Conservation (phyloP, 1,140 invertebrate species). For the Agrypnia vestita region DNA sequence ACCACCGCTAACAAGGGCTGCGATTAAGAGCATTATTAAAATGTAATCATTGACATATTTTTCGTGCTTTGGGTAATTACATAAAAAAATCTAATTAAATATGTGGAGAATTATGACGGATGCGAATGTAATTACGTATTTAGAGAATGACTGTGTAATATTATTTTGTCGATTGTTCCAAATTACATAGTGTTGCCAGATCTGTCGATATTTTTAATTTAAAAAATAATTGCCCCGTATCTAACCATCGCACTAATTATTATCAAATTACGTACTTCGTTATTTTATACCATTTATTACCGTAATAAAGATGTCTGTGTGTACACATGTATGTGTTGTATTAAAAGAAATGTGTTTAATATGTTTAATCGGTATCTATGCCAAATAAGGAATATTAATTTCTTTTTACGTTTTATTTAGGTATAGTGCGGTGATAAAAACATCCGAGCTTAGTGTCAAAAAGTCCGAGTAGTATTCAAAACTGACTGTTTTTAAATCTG, state of each 20-base stretch:
- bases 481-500: no score
- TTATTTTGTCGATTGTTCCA: neutral
- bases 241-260: neutral
- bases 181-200: constrained; percentile 13
- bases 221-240: neutral
- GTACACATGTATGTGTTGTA: no score
- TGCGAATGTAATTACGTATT: constrained; percentile 27
- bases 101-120: neutral
- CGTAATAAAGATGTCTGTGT: neutral
- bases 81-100: neutral
- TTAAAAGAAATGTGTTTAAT: no score
- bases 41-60: constrained; percentile 25
- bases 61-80: constrained; percentile 18
- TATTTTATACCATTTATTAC: neutral
- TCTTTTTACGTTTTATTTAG: no score
- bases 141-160: neutral
- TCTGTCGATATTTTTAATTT: constrained; percentile 20
- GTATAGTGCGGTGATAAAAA: no score
- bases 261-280: neutral
- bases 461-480: no score
- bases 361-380: no score
- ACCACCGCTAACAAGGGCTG: neutral
- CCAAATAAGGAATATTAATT: no score
- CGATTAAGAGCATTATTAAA: constrained; percentile 21
- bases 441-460: no score